Conservation (phyloP, 1,140 invertebrate genomes). For the Brachionus paranguensis region DNA sequence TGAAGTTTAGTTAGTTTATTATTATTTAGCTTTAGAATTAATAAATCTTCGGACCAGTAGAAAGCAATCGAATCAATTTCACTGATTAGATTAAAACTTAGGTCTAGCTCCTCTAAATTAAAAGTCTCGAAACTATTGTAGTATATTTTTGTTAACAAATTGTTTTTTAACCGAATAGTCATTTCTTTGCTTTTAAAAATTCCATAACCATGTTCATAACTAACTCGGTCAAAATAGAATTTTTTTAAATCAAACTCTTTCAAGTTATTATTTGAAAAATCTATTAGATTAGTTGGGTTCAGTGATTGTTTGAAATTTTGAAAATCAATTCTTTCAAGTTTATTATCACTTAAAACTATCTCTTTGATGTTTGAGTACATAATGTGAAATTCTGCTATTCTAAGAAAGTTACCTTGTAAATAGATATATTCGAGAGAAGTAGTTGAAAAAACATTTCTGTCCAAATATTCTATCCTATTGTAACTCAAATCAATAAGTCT, state of each 20-base stretch:
- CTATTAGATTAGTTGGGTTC: too few species aligned
- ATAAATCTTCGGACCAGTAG: neutral
- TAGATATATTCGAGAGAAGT: neutral
- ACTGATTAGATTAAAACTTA: neutral
- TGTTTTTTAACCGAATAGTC: too few species aligned
- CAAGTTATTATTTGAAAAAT: too few species aligned
- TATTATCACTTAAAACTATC: neutral
- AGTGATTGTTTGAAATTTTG: neutral
- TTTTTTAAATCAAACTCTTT: too few species aligned
- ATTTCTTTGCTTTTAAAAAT: too few species aligned
- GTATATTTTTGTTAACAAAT: too few species aligned
- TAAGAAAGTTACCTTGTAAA: neutral
- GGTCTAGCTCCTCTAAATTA: neutral
- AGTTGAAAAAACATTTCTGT: neutral
- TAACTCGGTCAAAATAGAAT: too few species aligned
- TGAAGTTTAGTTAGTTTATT: neutral
- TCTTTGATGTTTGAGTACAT: neutral
- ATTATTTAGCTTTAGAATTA: neutral
- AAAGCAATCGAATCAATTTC: neutral
- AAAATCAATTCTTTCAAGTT: neutral
- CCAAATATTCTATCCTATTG: neutral
- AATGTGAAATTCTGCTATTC: neutral
- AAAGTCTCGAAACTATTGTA: neutral
- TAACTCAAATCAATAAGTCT: neutral
- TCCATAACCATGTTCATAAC: too few species aligned